A percentile compares a stretch with the other conserved stretches of the same genome.
phyloP scores from a whole-genome alignment of 2,113 vertebrate genomes.

The Isichthys henryi region DNA sequence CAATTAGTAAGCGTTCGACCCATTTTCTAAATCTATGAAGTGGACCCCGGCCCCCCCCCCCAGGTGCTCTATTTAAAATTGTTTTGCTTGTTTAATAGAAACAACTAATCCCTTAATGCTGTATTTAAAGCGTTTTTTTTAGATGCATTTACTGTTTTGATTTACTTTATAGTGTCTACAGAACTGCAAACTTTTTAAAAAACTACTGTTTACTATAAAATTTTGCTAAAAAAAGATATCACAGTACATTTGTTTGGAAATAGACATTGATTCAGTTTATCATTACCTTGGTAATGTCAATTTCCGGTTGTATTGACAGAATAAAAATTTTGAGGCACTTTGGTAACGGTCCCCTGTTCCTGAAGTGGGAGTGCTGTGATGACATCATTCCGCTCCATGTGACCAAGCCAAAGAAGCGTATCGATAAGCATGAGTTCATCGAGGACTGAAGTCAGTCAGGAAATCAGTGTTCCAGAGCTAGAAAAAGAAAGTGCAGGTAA shows the following conservation, averaged over 20 bases:
- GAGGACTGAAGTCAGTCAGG: neutral
- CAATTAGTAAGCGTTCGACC: neutral
- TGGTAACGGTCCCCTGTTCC: neutral
- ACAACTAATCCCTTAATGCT: neutral
- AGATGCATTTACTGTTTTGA: neutral
- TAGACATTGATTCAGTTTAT: neutral
- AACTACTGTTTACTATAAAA: neutral
- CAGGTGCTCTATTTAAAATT: neutral
- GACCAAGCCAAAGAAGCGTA: neutral
- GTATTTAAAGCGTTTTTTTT: neutral
- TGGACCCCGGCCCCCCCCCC: neutral
- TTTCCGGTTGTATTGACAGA: neutral
- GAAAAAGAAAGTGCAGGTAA: neutral
- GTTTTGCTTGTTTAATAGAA: neutral
- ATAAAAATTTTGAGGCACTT: neutral
- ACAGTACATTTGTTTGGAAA: neutral
- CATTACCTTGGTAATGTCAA: neutral
- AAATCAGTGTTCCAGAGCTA: neutral
- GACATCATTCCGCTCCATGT: neutral
- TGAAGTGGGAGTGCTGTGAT: neutral
- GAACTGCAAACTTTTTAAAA: neutral
- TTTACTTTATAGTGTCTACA: neutral
- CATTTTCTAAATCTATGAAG: neutral
- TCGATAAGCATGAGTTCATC: neutral
- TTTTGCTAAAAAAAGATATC: neutral